Conservation (phyloP, 2,113 vertebrate genomes). For the Prochilodus magdalenae region DNA sequence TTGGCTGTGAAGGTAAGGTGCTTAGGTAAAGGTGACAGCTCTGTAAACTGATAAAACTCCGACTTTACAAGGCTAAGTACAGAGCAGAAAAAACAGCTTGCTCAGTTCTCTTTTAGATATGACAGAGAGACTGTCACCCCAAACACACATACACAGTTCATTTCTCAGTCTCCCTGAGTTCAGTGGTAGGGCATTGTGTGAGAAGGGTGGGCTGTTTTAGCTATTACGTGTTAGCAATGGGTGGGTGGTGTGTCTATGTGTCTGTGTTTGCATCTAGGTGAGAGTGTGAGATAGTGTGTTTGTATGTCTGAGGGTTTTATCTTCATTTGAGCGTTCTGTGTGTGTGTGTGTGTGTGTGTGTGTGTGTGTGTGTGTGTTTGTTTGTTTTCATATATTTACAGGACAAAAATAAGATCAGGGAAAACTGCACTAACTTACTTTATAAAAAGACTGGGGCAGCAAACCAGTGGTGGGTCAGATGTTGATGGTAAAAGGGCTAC, state of each 20-base stretch:
- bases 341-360: too few relatives aligned
- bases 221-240: conserved; percentile 8
- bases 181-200: conserved; percentile 61
- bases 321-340: too few relatives aligned
- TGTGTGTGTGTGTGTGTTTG: too few relatives aligned
- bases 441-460: too few relatives aligned
- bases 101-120: conserved; percentile 65
- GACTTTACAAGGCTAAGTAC: conserved; percentile 50
- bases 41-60: conserved; percentile 48
- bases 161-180: conserved; percentile 70
- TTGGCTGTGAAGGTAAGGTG: conserved; percentile 47
- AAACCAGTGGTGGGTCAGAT: too few relatives aligned
- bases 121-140: conserved; percentile 67
- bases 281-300: neutral
- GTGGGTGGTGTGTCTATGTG: conserved; percentile 13
- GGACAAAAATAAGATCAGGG: too few relatives aligned
- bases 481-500: too few relatives aligned
- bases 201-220: conserved; percentile 28
- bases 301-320: neutral
- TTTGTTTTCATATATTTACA: too few relatives aligned
- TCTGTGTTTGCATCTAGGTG: neutral
- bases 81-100: conserved; percentile 68
- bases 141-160: conserved; percentile 56
- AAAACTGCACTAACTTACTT: too few relatives aligned
- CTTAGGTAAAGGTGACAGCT: conserved; percentile 41